A percentile compares a stretch with the other conserved stretches of the same genome.
Conservation (phyloP, 2,113 vertebrate genomes). For the Corythornis madagascariensis region DNA sequence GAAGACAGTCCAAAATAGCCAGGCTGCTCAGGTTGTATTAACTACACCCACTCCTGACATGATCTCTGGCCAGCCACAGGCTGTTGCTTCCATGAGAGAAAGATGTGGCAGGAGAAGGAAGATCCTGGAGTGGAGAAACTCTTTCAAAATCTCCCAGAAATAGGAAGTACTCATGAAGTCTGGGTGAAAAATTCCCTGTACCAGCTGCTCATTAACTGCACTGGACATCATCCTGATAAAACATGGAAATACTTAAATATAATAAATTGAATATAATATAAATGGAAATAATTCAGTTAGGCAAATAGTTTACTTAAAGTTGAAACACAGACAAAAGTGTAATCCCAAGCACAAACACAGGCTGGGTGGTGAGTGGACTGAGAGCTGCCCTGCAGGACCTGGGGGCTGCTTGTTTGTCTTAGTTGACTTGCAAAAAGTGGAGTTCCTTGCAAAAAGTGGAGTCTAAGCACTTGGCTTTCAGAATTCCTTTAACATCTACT, state of each 20-base stretch:
- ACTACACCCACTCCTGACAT: neutral
- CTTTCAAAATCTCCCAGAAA: neutral
- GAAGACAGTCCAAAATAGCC: neutral
- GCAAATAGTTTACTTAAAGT: neutral
- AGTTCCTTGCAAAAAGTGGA: no score
- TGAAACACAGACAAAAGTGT: neutral
- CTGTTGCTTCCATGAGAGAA: neutral
- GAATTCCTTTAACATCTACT: neutral
- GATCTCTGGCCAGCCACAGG: neutral
- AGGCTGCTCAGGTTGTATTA: neutral
- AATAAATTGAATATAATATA: no score
- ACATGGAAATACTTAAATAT: neutral
- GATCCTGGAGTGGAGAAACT: neutral
- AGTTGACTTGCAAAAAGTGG: neutral
- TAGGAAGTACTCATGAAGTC: neutral
- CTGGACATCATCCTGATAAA: neutral
- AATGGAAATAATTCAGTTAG: neutral
- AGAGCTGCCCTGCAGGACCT: no score
- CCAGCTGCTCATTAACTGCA: neutral
- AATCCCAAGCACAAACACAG: no score
- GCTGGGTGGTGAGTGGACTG: no score
- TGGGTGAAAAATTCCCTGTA: neutral
- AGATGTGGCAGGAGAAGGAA: neutral
- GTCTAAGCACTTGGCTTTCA: neutral
- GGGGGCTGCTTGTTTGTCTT: neutral